Conservation (phyloP, 2,797 vertebrate genomes). For the Tapirus indicus region DNA sequence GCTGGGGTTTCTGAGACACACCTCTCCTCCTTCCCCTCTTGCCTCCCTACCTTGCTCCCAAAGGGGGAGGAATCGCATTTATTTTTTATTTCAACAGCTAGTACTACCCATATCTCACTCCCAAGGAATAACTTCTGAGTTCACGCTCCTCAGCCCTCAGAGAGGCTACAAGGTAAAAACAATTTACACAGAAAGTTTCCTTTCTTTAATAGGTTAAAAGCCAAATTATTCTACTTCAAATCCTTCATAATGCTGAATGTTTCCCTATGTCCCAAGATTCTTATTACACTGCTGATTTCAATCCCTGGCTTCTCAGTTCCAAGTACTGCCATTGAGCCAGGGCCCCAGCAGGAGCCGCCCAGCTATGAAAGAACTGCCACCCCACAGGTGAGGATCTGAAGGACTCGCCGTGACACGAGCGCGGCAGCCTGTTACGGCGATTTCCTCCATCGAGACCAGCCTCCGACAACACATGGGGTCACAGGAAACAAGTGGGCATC, state of each 20-base stretch:
- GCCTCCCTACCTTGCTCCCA: not conserved
- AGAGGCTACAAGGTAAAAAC: not conserved
- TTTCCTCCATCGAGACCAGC: not conserved
- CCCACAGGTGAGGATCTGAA: fast-evolving
- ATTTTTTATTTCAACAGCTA: not conserved
- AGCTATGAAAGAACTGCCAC: fast-evolving
- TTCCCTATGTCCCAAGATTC: not conserved
- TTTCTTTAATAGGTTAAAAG: not conserved
- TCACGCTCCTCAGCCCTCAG: not conserved
- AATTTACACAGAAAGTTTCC: not conserved
- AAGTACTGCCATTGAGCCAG: not conserved
- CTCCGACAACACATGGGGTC: fast-evolving
- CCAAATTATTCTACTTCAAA: not conserved
- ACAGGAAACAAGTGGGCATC: not conserved
- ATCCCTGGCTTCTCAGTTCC: not conserved
- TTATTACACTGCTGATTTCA: not conserved
- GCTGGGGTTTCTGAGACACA: fast-evolving
- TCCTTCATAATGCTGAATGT: not conserved
- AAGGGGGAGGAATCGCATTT: not conserved
- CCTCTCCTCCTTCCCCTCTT: too few relatives aligned
- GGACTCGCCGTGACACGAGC: fast-evolving
- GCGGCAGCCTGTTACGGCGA: fast-evolving
- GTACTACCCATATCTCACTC: not conserved
- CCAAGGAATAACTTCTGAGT: not conserved
- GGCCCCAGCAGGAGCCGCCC: not conserved